Base-by-base conservation (phyloP, 30 jellyfish, hydroid and myxozoan genomes). In the Sanderia malayensis region DNA sequence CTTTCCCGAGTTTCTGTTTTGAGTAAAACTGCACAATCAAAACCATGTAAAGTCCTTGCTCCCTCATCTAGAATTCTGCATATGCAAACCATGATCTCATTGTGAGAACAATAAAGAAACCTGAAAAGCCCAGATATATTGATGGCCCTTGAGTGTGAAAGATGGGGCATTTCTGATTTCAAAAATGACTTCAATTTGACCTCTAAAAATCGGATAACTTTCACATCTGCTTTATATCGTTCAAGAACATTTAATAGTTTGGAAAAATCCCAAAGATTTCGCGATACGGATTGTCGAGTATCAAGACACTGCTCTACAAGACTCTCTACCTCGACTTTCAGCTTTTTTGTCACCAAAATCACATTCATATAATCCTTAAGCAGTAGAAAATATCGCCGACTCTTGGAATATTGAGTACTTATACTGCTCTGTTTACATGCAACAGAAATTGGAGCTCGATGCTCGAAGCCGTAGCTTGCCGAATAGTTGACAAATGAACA, bases 391-490 rank as follows among this genome's bases (percentile, higher is more conserved):
- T 76, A 63, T 44, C 64, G 45, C 10, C 52, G 52, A 15, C 29
- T 24, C 53, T 63, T 76, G 30, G 22, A 47, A 13, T 76, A 73
- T 23, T 44, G 26, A 46, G 31, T 68, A 46, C 47, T 28, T n/a
- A 19, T 27, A 30, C 80, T 63, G 4, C 63, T 76, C 61, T 76
- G 64, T 58, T 46, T 76, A 47, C 88, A 76, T 21, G 22, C 31
- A 20, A 20, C 60, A 1, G 88, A 46, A 31, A 63, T 76, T 25
- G 25, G 29, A 32, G 49, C 23, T 46, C 46, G 26, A 34, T 76
- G 88, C 34, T 46, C 80, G 67, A 76, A 76, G 47, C 88, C 88
- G 31, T 76, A 62, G 37, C 88, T 52, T 24, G 47, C 88, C 41
- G 53, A 76, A 28, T 67, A 73, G 46, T 76, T 76, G 72, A 76